Evolutionary conservation across 2,113 vertebrate species (phyloP), one percentile per base, ranked within the genome.

Genomic region (Pedionomus torquatus): DNA sequence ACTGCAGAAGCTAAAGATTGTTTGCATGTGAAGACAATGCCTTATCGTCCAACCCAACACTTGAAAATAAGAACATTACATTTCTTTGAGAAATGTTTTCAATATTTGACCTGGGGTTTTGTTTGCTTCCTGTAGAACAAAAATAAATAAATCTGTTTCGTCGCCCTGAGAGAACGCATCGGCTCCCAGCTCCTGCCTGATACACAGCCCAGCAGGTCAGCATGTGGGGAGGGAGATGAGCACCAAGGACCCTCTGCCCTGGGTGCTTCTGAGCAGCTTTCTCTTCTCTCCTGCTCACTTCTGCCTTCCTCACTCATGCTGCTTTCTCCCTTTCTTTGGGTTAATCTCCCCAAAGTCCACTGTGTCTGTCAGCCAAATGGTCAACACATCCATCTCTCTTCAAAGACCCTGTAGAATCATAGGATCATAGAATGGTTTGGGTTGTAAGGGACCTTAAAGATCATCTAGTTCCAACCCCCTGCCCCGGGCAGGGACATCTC

Each of bases 231-330:
- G 37, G 26, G 7, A 57, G 41, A 14, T 31, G 60, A 72, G 35
- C 12, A 15, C 25, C 0, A 0, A 79, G 24, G 18, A 19, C 5
- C 20, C 16, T 66, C 28, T 1, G 0, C 3, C 4, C 16, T 9
- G 35, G 46, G 12, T n/a, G 17, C 5, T 2, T 17, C 5, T 14
- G 24, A 72, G 77, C 3, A 3, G 18, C 15, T 77, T 49, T 18
- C 28, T 39, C 41, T n/a, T 44, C 1, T 0, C 23, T 63, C 17
- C 48, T 35, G 2, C 4, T 70, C 3, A 0, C 20, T 52, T 58
- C 57, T 58, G 13, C 7, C 51, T 35, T 63, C 41, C 19, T 33
- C 11, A 0, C 16, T 37, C 8, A 3, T 10, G 4, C 31, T 4
- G 0, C 19, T 72, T 41, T 37, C 11, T 51, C 43, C 19, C 25